These are phyloP conservation scores for Felis catus DNA, from an alignment of 2,113 vertebrate genomes.

Conservation along the genomic window F.catus_Fca126_mat1.0 CM031424.1:2579501-2580000, in stretches of 20 bases:
- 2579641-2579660: neutral
- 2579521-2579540: neutral
- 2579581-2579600: neutral
- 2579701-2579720: neutral
- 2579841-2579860: neutral
- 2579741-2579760: neutral
- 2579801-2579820: neutral
- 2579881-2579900: too few species aligned
- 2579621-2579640: neutral
- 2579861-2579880: neutral
- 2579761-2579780: neutral
- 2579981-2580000: too few species aligned
- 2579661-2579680: neutral
- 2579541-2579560: neutral
- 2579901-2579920: too few species aligned
- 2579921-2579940: too few species aligned
- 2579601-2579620: neutral
- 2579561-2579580: neutral
- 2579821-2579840: too few species aligned
- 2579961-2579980: too few species aligned
- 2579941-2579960: too few species aligned
- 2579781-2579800: neutral
- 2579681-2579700: neutral
- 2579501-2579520: neutral
- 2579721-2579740: neutral